phyloP scores from a whole-genome alignment of 2,113 vertebrate species.

The Catharus bicknelli region DNA sequence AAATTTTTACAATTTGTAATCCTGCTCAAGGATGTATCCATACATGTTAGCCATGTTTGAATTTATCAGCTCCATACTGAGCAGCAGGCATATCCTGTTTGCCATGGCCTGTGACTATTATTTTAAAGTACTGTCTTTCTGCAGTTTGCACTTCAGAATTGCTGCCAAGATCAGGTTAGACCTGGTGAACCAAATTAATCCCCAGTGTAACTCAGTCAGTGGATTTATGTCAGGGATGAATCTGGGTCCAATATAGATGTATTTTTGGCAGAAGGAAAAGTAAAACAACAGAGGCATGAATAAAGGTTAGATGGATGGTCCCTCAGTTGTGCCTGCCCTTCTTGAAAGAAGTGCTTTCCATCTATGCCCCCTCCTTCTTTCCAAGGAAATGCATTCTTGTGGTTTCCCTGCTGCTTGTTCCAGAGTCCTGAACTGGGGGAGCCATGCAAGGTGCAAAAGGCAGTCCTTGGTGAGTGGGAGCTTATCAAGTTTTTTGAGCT shows the following conservation, averaged over 20 bases:
- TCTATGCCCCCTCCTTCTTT: not conserved
- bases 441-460: not conserved
- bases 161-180: conserved; percentile 21
- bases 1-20: not conserved
- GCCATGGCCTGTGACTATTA: not conserved
- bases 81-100: not conserved
- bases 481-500: not conserved
- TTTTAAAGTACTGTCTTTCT: not conserved
- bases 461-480: not conserved
- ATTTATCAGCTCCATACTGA: not conserved
- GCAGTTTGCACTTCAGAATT: not conserved
- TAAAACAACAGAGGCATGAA: not conserved
- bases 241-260: not conserved
- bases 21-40: not conserved
- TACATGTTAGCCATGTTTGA: not conserved
- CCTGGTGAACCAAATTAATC: conserved; percentile 15
- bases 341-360: not conserved
- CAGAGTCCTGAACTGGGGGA: not conserved
- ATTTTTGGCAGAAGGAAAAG: not conserved
- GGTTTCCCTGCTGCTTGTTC: not conserved
- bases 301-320: not conserved
- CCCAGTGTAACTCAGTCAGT: not conserved
- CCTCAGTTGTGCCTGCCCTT: not conserved
- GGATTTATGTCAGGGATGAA: not conserved
- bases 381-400: not conserved